phyloP scores from a whole-genome alignment of 2,113 vertebrate genomes.

The Epinephelus cyanopodus region DNA sequence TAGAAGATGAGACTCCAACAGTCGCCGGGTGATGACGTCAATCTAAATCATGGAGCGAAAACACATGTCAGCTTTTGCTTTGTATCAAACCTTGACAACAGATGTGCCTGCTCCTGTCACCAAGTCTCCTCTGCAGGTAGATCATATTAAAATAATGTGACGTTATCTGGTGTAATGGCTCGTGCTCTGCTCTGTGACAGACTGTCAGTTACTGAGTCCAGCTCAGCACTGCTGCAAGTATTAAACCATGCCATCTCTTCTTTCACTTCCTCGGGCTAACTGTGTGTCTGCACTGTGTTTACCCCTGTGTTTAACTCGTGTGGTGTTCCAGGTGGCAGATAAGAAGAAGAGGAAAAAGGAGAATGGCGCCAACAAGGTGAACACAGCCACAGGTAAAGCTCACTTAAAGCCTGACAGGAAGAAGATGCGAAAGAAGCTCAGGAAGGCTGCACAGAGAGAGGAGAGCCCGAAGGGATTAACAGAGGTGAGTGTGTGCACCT shows the following conservation, averaged over 20 bases:
- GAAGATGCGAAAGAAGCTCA: constrained; percentile 47
- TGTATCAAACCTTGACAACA: constrained; percentile 72
- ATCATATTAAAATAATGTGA: neutral
- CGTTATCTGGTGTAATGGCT: accelerated
- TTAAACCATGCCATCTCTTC: neutral
- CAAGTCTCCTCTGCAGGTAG: constrained; percentile 65
- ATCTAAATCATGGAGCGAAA: constrained; percentile 76
- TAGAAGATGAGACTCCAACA: constrained; percentile 1
- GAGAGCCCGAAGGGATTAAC: neutral
- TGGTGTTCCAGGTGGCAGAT: constrained; percentile 52
- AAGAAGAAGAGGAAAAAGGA: constrained; percentile 77
- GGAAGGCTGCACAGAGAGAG: constrained; percentile 44
- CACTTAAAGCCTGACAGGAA: constrained; percentile 68
- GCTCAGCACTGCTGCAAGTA: neutral
- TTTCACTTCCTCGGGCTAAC: neutral
- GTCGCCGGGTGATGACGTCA: constrained; percentile 62
- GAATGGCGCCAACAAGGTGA: constrained; percentile 55
- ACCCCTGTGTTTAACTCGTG: neutral
- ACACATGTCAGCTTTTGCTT: constrained; percentile 83
- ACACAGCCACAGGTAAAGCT: constrained; percentile 33
- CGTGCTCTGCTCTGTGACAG: neutral
- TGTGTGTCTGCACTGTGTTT: neutral
- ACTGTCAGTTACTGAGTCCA: neutral
- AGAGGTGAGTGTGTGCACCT: constrained; percentile 43
- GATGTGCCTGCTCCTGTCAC: constrained; percentile 30